Evolutionary conservation across 2,797 vertebrate genomes (phyloP), one percentile per base, ranked within the genome.

Genomic region (Lemur catta): DNA sequence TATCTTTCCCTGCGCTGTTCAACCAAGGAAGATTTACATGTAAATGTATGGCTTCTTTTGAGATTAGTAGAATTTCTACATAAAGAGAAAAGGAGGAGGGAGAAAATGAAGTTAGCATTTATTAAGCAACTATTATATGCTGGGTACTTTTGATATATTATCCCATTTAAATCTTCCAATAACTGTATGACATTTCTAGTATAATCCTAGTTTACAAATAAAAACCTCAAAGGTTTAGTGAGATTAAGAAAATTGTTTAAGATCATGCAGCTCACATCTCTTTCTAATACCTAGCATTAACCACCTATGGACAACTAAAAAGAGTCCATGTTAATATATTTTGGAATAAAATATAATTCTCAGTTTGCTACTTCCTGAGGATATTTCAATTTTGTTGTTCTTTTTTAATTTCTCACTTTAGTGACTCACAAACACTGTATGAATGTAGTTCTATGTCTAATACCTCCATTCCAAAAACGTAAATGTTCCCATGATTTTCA

Each of bases 1-100:
- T 96, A 95, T 96, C 80, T 95, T 94, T 90, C 86, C 89, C 91
- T 88, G 50, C 85, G 78, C 93, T 82, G 96, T 96, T 94, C 92
- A 93, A 79, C 80, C 50, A 94, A 72, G 59, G 72, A 93, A 89
- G 72, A 95, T 84, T 93, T 95, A 65, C 72, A 79, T 82, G 35
- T 71, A 81, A 93, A 94, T 57, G 0, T 95, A 71, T 55, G 61
- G 38, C 55, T 93, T 96, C 38, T 88, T 96, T 89, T 30, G 38
- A 92, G 61, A 97, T 94, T 88, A 87, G 41, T 43, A 63, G 33
- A 81, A 94, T 96, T 88, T 96, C 88, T 72, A 1, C 13, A 82
- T 59, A n/a, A 96, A 89, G 28, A 61, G n/a, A 18, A 75, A 63
- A 69, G 48, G 24, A 89, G 26, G 71, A 50, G 15, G 1, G 61